Evolutionary conservation across 2,888 invertebrate species (phyloP).

Genomic region (Thera obeliscata): DNA sequence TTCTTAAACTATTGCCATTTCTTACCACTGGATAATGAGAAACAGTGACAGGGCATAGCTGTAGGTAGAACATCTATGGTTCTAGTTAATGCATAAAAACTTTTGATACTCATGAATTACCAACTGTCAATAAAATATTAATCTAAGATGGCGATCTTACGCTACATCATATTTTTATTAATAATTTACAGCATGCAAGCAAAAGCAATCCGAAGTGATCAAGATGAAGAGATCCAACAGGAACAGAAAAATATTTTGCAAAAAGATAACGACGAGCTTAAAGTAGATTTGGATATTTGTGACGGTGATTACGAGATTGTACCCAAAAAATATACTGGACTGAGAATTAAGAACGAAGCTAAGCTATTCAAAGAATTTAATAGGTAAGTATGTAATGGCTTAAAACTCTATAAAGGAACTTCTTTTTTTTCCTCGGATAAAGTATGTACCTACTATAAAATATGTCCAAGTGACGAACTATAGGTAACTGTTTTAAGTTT

Average conservation of each 20-base stretch:
- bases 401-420: no score
- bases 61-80: neutral
- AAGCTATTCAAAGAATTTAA: conserved; percentile 42
- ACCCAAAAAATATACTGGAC: conserved; percentile 36
- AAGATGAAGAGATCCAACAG: conserved; percentile 5
- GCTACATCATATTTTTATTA: conserved; percentile 9
- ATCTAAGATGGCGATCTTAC: conserved; percentile 12
- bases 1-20: no score
- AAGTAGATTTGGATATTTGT: conserved; percentile 51
- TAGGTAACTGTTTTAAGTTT: no score
- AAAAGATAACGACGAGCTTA: conserved; percentile 52
- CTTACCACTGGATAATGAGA: no score
- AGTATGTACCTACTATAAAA: no score
- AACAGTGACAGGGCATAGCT: no score
- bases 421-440: no score
- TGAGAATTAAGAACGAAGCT: conserved; percentile 37
- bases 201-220: neutral
- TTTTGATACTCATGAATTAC: neutral
- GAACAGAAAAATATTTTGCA: conserved; percentile 30
- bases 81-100: conserved; percentile 9
- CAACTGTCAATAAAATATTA: conserved; percentile 7
- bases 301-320: conserved; percentile 59
- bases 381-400: conserved; percentile 40
- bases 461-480: no score
- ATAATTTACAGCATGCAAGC: conserved; percentile 6